These are phyloP conservation scores for Cephus rjabovi DNA, from an alignment of 2,888 invertebrate genomes.

Conservation along the genomic window DNA sequence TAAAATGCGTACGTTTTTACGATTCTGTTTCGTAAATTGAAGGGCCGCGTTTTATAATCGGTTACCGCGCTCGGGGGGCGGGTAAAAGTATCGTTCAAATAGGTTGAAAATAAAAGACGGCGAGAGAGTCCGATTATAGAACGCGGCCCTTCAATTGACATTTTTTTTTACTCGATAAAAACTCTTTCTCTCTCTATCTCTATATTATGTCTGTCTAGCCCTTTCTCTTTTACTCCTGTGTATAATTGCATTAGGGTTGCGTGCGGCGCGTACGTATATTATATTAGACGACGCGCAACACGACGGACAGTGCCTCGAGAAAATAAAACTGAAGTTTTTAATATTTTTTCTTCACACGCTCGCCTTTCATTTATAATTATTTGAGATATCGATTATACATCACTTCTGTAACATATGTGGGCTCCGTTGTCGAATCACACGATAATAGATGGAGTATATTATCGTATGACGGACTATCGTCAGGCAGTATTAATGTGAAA, in stretches of 20 bases:
- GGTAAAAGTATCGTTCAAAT: no score
- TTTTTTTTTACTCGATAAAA: background rate
- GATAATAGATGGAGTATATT: background rate
- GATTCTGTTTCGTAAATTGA: background rate
- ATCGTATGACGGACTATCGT: background rate
- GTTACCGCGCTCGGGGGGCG: no score
- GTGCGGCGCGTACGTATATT: background rate
- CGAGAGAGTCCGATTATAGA: no score
- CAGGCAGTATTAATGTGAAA: background rate
- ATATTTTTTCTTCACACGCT: background rate
- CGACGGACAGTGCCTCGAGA: background rate
- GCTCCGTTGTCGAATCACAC: background rate
- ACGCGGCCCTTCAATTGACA: no score
- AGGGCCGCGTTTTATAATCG: no score
- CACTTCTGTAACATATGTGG: background rate
- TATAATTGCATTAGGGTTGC: background rate
- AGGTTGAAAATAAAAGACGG: no score
- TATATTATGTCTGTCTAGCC: background rate
- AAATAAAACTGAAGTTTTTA: background rate
- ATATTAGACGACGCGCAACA: background rate
- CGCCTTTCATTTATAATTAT: background rate
- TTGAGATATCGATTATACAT: background rate
- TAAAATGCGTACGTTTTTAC: background rate
- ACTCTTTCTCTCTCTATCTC: background rate
- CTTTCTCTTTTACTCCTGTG: background rate